phyloP scores from a whole-genome alignment of 2,888 invertebrate species.

The Labia minor region DNA sequence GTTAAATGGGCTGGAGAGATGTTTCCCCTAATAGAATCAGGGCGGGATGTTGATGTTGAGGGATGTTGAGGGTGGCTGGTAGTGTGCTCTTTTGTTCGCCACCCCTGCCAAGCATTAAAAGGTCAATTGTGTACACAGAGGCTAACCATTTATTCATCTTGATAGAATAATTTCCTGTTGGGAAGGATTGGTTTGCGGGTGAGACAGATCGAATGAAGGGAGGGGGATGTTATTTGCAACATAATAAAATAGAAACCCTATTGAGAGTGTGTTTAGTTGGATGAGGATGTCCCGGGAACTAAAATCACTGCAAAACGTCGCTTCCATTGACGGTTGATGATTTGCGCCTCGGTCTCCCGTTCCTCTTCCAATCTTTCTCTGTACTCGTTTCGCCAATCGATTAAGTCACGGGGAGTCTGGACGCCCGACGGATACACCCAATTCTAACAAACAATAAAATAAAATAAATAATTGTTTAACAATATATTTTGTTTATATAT shows the following conservation, averaged over 20 bases:
- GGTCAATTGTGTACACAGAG: not conserved
- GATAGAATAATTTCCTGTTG: not conserved
- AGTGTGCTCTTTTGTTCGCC: too few species aligned
- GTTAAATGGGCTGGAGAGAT: not conserved
- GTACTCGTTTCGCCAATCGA: not conserved
- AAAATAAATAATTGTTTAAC: too few species aligned
- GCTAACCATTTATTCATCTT: not conserved
- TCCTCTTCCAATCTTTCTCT: not conserved
- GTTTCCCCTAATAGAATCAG: too few species aligned
- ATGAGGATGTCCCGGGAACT: not conserved
- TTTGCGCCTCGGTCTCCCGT: not conserved
- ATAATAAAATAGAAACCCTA: too few species aligned
- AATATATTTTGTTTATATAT: too few species aligned
- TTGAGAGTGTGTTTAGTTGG: too few species aligned
- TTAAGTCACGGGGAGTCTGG: not conserved
- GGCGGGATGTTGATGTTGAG: too few species aligned
- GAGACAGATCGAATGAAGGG: too few species aligned
- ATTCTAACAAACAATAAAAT: too few species aligned
- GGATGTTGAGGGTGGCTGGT: too few species aligned
- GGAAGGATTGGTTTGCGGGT: not conserved
- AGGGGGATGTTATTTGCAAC: too few species aligned
- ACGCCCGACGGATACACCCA: not conserved
- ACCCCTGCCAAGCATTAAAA: not conserved
- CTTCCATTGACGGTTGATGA: not conserved
- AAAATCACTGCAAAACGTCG: not conserved